Evolutionary conservation across 2,797 vertebrate genomes (phyloP), one percentile per base, ranked within the genome.

Genomic region (Spheniscus humboldti): DNA sequence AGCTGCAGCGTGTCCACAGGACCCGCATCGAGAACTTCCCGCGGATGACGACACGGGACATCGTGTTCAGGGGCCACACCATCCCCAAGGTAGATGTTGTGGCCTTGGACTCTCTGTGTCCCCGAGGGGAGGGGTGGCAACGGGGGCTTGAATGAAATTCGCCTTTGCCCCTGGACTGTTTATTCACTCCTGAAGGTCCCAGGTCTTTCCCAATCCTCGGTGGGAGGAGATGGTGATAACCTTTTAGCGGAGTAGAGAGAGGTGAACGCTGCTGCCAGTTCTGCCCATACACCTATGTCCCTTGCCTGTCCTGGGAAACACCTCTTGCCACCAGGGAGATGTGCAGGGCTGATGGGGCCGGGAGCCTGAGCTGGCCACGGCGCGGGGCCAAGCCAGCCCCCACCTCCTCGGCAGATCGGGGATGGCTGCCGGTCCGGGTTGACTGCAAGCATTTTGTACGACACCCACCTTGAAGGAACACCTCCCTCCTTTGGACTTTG

Each of bases 1-100:
- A 97, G 88, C 59, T 97, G 86, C 96, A 97, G 91, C 95, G 94
- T n/a, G 88, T 43, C 62, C 73, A 88, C 14, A 86, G 41, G 30
- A 15, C 23, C 24, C 77, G 82, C 35, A 56, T 15, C 0, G 77
- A 96, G 68, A 97, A 95, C 71, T 93, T 96, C 60, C 96, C 90
- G 0, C 77, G 86, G 39, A 93, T 95, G 79, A 66, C 52, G 0
- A 97, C 82, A 0, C 91, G 55, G 77, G 78, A 96, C 2, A 15
- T 94, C 0, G 10, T 67, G 17, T 97, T 97, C 77, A 67, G 79
- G 85, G 96, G 92, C 79, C 83, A 91, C 82, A 53, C n/a, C 83
- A 96, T 96, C 63, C 96, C 96, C 75, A 96, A 96, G 95, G 97
- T 94, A 87, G 63, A 2, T 0, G 0, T 3, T 1, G 0, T 2